Percentiles rank a stretch among this genome's conserved stretches.
phyloP scores from a whole-genome alignment of 1,140 invertebrate species.

The Drosophila arawakana region DNA sequence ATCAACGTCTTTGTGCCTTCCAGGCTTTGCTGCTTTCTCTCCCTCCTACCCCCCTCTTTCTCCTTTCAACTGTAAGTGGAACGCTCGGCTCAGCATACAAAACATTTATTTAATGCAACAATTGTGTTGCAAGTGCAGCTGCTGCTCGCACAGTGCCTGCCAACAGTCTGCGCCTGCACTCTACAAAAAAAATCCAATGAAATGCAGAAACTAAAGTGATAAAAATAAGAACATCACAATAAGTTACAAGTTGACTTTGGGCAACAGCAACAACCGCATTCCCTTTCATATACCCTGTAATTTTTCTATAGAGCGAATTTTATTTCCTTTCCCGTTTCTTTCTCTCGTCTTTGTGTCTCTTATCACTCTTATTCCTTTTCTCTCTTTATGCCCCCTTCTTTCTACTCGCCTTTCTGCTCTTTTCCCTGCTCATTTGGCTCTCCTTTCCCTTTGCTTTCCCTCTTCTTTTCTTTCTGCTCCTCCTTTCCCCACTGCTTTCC shows the following conservation, averaged over 20 bases:
- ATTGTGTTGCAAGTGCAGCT: slow-evolving; percentile 73
- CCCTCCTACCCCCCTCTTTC: background rate
- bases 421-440: too few species aligned
- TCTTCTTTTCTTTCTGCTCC: too few species aligned
- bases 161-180: slow-evolving; percentile 21
- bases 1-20: slow-evolving; percentile 71
- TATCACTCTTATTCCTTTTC: too few species aligned
- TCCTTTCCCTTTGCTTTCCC: too few species aligned
- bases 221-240: slow-evolving; percentile 18
- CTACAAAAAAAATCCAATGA: slow-evolving; percentile 19
- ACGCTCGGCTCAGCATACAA: slow-evolving; percentile 38
- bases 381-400: too few species aligned
- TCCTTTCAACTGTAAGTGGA: slow-evolving; percentile 29
- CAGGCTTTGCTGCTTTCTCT: slow-evolving; percentile 11
- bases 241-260: slow-evolving; percentile 50
- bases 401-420: too few species aligned
- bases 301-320: too few species aligned
- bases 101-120: slow-evolving; percentile 79
- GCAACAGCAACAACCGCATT: slow-evolving; percentile 38
- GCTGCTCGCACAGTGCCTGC: slow-evolving; percentile 16
- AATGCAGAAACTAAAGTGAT: slow-evolving; percentile 34
- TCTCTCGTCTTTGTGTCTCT: too few species aligned
- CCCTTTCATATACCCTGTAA: too few species aligned
- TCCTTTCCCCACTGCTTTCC: too few species aligned
- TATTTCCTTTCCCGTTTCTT: too few species aligned